These are phyloP conservation scores for Porites cylindrica DNA, from an alignment of 92 coral and sea anemone genomes.

Conservation along the genomic window DNA sequence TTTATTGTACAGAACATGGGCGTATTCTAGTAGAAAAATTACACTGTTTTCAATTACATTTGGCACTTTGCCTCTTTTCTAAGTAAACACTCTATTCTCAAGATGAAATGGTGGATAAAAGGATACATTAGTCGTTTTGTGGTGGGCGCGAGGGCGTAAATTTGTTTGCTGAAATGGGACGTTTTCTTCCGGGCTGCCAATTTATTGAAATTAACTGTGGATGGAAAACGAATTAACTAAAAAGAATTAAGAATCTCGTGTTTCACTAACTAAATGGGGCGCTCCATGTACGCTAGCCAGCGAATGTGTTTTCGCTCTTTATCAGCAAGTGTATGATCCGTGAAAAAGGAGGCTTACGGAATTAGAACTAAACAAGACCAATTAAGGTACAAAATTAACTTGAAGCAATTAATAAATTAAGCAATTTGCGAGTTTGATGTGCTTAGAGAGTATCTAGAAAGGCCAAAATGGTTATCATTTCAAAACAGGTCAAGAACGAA, in stretches of 20 bases:
- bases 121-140: slow-evolving; percentile 59
- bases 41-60: neutral
- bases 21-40: neutral
- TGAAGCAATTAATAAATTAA: slow-evolving; percentile 37
- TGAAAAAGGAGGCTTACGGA: slow-evolving; percentile 26
- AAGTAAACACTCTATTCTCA: slow-evolving; percentile 47
- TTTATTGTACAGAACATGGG: neutral
- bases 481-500: slow-evolving; percentile 38
- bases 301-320: slow-evolving; percentile 8
- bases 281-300: neutral
- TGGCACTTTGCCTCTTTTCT: slow-evolving; percentile 42
- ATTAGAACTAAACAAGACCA: neutral
- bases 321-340: neutral
- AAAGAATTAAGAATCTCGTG: slow-evolving; percentile 1
- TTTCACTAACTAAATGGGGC: slow-evolving; percentile 1
- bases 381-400: slow-evolving; percentile 19
- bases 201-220: slow-evolving; percentile 7
- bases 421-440: slow-evolving; percentile 17
- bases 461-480: slow-evolving; percentile 23
- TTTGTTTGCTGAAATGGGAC: slow-evolving; percentile 41
- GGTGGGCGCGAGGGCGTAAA: slow-evolving; percentile 57
- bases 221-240: slow-evolving; percentile 9
- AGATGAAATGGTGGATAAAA: slow-evolving; percentile 43
- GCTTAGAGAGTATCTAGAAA: slow-evolving; percentile 9
- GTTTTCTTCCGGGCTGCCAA: slow-evolving; percentile 36